Conservation (phyloP, 2,113 vertebrate species). For the Campylomormyrus tamandua region DNA sequence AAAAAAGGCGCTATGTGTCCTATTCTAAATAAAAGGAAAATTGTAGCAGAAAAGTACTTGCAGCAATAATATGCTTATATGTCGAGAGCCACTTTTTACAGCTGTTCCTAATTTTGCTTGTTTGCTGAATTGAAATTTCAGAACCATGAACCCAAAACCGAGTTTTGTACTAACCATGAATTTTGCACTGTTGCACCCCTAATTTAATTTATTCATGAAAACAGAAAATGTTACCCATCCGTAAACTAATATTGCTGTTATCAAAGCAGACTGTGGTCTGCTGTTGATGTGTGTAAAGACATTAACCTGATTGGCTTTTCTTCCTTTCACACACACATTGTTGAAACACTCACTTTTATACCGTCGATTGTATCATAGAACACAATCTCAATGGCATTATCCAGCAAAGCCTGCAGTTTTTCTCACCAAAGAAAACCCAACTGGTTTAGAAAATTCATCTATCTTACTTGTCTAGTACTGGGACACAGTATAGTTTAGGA, state of each 20-base stretch:
- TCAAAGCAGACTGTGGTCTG: neutral
- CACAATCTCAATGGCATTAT: neutral
- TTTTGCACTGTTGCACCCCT: neutral
- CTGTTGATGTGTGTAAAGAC: neutral
- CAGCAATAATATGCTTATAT: neutral
- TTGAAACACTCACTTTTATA: neutral
- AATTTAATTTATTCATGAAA: neutral
- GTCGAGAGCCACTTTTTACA: neutral
- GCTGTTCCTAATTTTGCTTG: neutral
- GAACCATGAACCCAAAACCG: neutral
- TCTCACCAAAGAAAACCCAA: neutral
- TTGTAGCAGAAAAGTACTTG: neutral
- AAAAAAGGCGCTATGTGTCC: neutral
- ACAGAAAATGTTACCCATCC: neutral
- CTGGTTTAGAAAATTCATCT: neutral
- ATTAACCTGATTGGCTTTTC: neutral
- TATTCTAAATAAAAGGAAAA: neutral
- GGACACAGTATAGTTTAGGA: neutral
- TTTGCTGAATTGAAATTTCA: neutral
- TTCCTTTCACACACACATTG: neutral
- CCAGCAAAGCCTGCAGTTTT: neutral
- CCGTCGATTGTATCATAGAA: neutral
- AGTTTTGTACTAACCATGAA: neutral
- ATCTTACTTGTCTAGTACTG: neutral
- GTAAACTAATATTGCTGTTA: neutral